Evolutionary conservation across 2,888 invertebrate species (phyloP), one percentile per base, ranked within the genome.

Genomic region (Hemistola chrysoprasaria): DNA sequence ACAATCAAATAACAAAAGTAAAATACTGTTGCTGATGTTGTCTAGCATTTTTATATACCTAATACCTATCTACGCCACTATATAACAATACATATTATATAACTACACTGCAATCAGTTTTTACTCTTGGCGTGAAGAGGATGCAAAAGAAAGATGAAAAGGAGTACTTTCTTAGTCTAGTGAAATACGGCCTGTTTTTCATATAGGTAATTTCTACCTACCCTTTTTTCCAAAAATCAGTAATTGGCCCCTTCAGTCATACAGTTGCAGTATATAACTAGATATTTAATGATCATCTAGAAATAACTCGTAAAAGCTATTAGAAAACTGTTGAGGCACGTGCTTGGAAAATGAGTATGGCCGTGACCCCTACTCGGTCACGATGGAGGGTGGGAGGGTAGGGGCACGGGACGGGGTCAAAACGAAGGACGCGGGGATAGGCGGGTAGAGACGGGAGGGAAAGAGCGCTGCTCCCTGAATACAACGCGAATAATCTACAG

Each of bases 351-450:
- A 76, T 81, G 75, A 67, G 58, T 60, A 61, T 70, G 88, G 66
- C 88, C 87, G 61, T 86, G 88, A 87, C 84, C 87, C 77, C 65
- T 48, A 71, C 65, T 70, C 79, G 83, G 84, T 85, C 82, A 84
- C 55, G 64, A 53, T 34, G 24, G 47, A 49, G 2, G 65, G 62
- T 64, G 50, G 53, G 58, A 57, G 54, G 59, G 60, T 50, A 65
- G 58, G 54, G 59, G 60, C 51, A 65, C 59, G 66, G 71, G 66
- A 53, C 53, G 62, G 64, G 65, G 66, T 67, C 56, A 64, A 52
- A 62, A 59, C 59, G 72, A 74, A 73, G 72, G 68, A 65, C 69
- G 65, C 42, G 47, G 16, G 16, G 16, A 3, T 2, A 2, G 2
- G 16, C 16, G 16, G 16, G 16, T 16, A 16, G 16, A 37, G 40